Evolutionary conservation across 2,888 invertebrate species (phyloP).

Genomic region (Limnephilus rhombicus): DNA sequence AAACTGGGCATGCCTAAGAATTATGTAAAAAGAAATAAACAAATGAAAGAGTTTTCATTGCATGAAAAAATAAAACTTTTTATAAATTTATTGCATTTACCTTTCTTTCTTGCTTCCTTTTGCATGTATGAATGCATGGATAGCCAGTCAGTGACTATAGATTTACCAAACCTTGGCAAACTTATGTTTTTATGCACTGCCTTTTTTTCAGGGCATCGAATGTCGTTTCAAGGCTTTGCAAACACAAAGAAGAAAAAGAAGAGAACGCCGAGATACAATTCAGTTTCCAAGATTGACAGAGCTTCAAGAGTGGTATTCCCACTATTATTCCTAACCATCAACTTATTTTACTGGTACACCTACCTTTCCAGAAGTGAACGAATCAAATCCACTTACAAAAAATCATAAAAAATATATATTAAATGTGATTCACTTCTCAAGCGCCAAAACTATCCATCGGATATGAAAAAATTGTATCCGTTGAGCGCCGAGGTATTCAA

Average conservation of each 20-base stretch:
- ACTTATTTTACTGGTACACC: slow-evolving; percentile 88
- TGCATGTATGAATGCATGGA: not conserved
- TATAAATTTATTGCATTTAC: not conserved
- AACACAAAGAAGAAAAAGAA: slow-evolving; percentile 71
- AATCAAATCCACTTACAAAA: slow-evolving; percentile 69
- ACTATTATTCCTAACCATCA: slow-evolving; percentile 84
- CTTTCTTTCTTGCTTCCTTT: not conserved
- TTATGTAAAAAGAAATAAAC: not conserved
- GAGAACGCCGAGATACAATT: slow-evolving; percentile 83
- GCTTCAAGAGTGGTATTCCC: slow-evolving; percentile 88
- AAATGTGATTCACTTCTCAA: too few relatives aligned
- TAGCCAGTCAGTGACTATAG: slow-evolving; percentile 47
- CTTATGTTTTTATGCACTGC: not conserved
- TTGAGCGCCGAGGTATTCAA: too few relatives aligned
- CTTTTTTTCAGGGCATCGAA: slow-evolving; percentile 67
- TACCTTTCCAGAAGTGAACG: slow-evolving; percentile 82
- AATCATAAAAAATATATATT: slow-evolving; percentile 50
- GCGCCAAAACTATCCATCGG: too few relatives aligned
- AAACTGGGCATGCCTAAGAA: not conserved
- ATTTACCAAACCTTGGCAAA: slow-evolving; percentile 57
- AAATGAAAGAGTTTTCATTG: too few relatives aligned
- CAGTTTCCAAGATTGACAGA: slow-evolving; percentile 89
- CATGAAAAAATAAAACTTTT: too few relatives aligned
- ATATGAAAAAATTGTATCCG: not conserved
- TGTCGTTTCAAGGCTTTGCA: slow-evolving; percentile 68